Evolutionary conservation across 2,888 invertebrate genomes (phyloP).

Genomic region (Hyppa rectilinea): DNA sequence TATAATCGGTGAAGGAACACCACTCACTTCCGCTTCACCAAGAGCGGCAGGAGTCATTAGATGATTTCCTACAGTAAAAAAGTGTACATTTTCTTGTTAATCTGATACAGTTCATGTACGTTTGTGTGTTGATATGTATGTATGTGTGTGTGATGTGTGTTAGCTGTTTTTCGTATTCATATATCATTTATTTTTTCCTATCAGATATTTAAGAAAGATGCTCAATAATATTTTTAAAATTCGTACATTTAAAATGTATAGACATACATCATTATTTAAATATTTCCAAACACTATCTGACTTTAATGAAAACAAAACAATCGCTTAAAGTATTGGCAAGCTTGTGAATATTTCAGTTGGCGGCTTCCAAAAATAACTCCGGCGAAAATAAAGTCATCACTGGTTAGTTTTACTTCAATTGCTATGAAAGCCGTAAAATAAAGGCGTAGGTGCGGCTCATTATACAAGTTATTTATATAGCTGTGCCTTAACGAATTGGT

Average conservation of each 20-base stretch:
- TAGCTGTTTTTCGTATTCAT: no score
- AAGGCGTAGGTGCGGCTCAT: slow-evolving; percentile 10
- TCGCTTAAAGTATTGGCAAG: neutral
- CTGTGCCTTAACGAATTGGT: slow-evolving; percentile 2
- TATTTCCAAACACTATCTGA: neutral
- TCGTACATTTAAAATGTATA: no score
- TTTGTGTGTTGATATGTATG: no score
- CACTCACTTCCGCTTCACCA: no score
- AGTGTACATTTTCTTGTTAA: no score
- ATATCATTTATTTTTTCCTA: no score
- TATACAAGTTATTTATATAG: slow-evolving; percentile 31
- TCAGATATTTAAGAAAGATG: no score
- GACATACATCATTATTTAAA: neutral
- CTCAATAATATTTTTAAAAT: neutral
- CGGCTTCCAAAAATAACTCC: slow-evolving; percentile 2
- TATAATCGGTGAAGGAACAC: no score
- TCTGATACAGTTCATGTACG: no score
- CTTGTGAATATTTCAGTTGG: neutral
- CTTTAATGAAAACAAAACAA: neutral
- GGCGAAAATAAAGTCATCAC: neutral
- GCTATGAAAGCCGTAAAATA: neutral
- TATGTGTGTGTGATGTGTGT: no score
- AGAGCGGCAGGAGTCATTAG: no score
- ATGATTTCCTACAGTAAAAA: no score
- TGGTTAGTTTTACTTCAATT: slow-evolving; percentile 22